Evolutionary conservation across 2,888 invertebrate species (phyloP), one percentile per base, ranked within the genome.

Genomic region (Rhagonycha fulva): DNA sequence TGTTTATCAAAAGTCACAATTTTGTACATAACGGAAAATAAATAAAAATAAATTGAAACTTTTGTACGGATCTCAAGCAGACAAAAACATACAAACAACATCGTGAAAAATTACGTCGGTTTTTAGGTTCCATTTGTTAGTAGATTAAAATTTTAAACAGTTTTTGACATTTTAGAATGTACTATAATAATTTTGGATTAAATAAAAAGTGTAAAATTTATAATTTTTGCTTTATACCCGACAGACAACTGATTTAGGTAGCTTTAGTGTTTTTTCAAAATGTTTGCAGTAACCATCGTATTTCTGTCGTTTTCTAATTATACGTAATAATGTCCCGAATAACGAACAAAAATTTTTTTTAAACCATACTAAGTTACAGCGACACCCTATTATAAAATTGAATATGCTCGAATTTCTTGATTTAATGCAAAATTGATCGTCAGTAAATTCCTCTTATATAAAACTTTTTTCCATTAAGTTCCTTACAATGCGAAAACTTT

Each of bases 1-100:
- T 74, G 69, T 74, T 74, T 74, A 70, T 68, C 62, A 70, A 23
- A 62, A 74, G 69, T 73, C 68, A 69, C 60, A 30, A 70, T 74
- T 72, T 74, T 11, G 68, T 62, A 74, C 69, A 69, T 32, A 73
- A 63, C 12, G 63, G 32, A 69, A 74, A 74, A 68, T 74, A 74
- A 74, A 74, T 74, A 74, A 69, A 69, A 62, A 63, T 62, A 72
- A 10, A 47, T 14, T 24, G 62, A 47, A 28, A 30, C 23, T 74
- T 62, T 23, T 66, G 26, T 66, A n/a, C 63, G 63, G 24, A 66
- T 66, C 26, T 26, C 9, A n/a, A 24, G 26, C 63, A 23, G 11
- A 24, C 63, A 26, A 66, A 24, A 24, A 24, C 63, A 24, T 24
- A 66, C 4, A 66, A 66, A 66, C 24, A n/a, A 47, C 47, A 47